Base-by-base conservation (phyloP, 2,888 invertebrate genomes). In the Ptilodon capucinus region DNA sequence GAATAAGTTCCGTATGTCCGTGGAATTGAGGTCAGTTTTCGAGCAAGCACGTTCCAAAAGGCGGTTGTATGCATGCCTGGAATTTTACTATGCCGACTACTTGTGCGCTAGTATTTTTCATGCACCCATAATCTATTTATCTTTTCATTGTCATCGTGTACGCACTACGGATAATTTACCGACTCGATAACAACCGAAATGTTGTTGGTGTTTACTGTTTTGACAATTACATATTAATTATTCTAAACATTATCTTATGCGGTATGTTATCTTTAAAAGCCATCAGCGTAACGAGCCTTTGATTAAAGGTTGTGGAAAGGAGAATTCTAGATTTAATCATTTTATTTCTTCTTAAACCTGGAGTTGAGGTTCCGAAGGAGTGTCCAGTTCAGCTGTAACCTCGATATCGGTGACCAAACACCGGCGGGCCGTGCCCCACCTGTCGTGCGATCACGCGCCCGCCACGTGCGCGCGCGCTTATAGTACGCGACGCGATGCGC, bases 1-100 rank as follows among this genome's bases (percentile, higher is more conserved):
- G 62, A 76, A 77, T 76, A 74, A 59, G 71, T 71, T 73, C 71
- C 67, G 71, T 82, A 81, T 83, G 68, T 73, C 71, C 52, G 68
- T 63, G 51, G 64, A 70, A 76, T 78, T 80, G 70, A 60, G 77
- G 75, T 76, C 71, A 74, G 57, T 77, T 79, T 79, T 72, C 60
- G 51, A 60, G 53, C 50, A 64, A 54, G 60, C 18, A 40, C n/a
- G 44, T 51, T 43, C 54, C 35, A 40, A 44, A 48, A 46, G 54
- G 46, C 41, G 35, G 48, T 21, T 40, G 14, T 25, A 16, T 40
- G 7, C 40, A 18, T 42, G 40, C 38, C 35, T 51, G 48, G 54
- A 67, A 59, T 57, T 58, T 61, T 38, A 51, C 48, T 21, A 42
- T 14, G 48, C 42, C 44, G 39, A 47, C 14, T 46, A 48, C 44